Evolutionary conservation across 1,140 invertebrate genomes (phyloP).

Genomic region (Cryptotermes secundus): DNA sequence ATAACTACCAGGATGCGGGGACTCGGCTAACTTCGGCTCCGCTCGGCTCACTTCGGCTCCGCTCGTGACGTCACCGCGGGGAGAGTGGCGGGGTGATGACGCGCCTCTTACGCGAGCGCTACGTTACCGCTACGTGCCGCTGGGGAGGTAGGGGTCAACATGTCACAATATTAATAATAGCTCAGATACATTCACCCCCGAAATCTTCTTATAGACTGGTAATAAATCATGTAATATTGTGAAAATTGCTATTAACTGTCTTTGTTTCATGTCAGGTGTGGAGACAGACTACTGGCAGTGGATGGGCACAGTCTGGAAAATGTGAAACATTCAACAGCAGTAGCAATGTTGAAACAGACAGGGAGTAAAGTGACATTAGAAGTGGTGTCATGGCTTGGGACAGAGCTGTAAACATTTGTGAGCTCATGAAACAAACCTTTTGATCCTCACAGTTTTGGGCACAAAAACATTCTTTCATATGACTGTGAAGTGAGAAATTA

Average conservation of each 20-base stretch:
- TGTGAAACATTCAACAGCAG: conserved; percentile 51
- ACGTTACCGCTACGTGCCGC: too few relatives aligned
- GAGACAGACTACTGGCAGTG: conserved; percentile 54
- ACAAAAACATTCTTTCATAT: neutral
- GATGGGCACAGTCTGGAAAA: conserved; percentile 52
- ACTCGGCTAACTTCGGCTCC: too few relatives aligned
- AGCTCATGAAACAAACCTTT: neutral
- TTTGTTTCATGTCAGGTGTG: conserved; percentile 48
- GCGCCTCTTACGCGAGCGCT: too few relatives aligned
- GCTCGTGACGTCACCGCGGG: too few relatives aligned
- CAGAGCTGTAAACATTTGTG: conserved; percentile 41
- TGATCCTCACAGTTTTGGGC: neutral
- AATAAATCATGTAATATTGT: too few relatives aligned
- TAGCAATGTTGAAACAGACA: conserved; percentile 51
- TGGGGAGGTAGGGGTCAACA: too few relatives aligned
- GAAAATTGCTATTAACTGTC: neutral
- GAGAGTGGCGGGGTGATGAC: too few relatives aligned
- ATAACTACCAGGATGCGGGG: too few relatives aligned
- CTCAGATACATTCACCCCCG: too few relatives aligned
- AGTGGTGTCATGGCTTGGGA: conserved; percentile 49
- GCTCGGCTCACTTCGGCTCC: too few relatives aligned
- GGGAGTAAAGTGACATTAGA: conserved; percentile 52
- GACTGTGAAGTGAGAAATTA: neutral
- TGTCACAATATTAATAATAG: too few relatives aligned
- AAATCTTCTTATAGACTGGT: too few relatives aligned